These are phyloP conservation scores for Tolmerus cingulatus DNA, from an alignment of 2,888 invertebrate species.

Conservation along the genomic window DNA sequence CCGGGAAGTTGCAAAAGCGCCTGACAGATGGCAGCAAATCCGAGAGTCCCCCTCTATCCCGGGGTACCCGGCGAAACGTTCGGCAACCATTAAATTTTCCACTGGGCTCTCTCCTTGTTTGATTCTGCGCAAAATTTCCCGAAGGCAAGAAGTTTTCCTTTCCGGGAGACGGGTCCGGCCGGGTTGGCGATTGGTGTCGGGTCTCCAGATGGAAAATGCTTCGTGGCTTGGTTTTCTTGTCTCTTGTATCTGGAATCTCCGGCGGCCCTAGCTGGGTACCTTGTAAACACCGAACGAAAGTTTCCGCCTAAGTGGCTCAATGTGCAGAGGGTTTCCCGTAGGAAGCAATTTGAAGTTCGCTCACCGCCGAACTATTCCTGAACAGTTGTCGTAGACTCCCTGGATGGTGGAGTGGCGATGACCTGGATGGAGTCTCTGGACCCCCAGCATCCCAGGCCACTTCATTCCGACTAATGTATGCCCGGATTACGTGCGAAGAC, in stretches of 20 bases:
- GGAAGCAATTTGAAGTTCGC: neutral
- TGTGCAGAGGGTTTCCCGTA: neutral
- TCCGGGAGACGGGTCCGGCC: neutral
- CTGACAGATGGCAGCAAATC: conserved; percentile 34
- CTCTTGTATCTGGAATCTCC: neutral
- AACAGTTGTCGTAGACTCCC: neutral
- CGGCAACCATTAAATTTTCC: conserved; percentile 14
- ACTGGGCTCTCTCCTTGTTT: neutral
- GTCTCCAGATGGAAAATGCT: neutral
- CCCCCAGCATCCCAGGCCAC: neutral
- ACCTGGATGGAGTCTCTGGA: neutral
- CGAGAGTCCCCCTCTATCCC: neutral
- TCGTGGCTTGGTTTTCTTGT: neutral
- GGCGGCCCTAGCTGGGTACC: neutral
- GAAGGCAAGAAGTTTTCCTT: neutral
- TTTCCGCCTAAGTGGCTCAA: conserved; percentile 4
- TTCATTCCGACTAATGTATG: neutral
- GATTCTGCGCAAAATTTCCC: conserved; percentile 35
- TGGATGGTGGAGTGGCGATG: neutral
- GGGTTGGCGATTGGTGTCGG: neutral
- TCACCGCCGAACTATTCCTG: neutral
- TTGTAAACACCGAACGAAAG: conserved; percentile 4
- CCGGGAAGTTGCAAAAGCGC: conserved; percentile 13
- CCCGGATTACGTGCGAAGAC: conserved; percentile 3
- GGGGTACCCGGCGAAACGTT: neutral